These are phyloP conservation scores for Corythucha ciliata DNA, from an alignment of 2,888 invertebrate genomes.

Conservation along the genomic window DNA sequence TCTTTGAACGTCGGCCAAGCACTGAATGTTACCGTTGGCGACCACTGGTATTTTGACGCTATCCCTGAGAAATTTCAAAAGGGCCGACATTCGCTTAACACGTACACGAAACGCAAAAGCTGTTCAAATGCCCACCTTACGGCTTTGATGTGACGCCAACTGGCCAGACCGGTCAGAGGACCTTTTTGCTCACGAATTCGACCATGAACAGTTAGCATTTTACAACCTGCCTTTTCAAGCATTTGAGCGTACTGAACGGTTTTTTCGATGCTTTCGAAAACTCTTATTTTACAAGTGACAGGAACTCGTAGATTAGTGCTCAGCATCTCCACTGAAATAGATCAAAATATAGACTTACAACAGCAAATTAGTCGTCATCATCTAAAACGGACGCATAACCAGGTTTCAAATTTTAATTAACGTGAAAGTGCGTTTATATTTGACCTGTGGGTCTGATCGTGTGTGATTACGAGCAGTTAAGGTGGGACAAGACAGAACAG, in stretches of 20 bases:
- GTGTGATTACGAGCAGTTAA: no score
- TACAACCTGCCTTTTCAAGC: slow-evolving; percentile 87
- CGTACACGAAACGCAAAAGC: neutral
- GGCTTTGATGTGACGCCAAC: slow-evolving; percentile 86
- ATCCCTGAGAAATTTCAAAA: slow-evolving; percentile 50
- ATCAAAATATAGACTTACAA: neutral
- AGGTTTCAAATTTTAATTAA: no score
- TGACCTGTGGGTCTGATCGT: no score
- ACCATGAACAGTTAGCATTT: slow-evolving; percentile 90
- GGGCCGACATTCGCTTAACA: neutral
- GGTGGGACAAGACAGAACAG: no score
- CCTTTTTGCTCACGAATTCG: slow-evolving; percentile 93
- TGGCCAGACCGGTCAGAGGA: slow-evolving; percentile 86
- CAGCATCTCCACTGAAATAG: slow-evolving; percentile 57
- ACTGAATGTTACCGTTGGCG: slow-evolving; percentile 96
- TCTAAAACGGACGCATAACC: no score
- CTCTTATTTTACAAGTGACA: slow-evolving; percentile 92
- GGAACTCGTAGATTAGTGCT: slow-evolving; percentile 66
- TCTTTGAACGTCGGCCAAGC: slow-evolving; percentile 70
- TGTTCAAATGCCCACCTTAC: slow-evolving; percentile 57
- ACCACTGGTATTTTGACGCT: slow-evolving; percentile 85
- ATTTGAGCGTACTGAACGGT: slow-evolving; percentile 88
- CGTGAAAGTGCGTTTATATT: no score
- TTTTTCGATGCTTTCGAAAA: slow-evolving; percentile 74
- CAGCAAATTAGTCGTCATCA: neutral